These are phyloP conservation scores for Fregata magnificens DNA, from an alignment of 2,113 vertebrate species.

Conservation along the genomic window DNA sequence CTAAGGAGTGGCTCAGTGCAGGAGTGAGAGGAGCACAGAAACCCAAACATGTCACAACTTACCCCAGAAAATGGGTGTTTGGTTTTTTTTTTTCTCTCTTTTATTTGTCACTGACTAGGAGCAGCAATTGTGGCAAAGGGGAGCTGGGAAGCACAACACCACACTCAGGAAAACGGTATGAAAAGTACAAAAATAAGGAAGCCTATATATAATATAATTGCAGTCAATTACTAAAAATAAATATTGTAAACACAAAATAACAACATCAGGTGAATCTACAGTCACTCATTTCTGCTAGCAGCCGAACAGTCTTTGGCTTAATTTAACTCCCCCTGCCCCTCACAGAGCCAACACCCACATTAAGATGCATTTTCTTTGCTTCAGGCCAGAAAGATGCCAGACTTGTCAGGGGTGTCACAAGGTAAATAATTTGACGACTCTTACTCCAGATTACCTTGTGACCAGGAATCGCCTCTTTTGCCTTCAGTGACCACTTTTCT, in stretches of 20 bases:
- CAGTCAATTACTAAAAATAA: constrained; percentile 56
- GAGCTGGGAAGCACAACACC: constrained; percentile 3
- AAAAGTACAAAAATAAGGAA: constrained; percentile 58
- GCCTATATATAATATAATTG: constrained; percentile 13
- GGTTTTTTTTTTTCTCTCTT: background rate
- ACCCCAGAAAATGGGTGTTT: background rate
- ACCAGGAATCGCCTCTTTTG: background rate
- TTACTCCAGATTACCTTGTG: background rate
- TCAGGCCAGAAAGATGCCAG: background rate
- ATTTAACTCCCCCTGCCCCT: background rate
- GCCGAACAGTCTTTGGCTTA: constrained; percentile 61
- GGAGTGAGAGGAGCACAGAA: background rate
- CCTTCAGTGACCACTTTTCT: background rate
- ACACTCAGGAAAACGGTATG: background rate
- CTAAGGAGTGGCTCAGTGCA: background rate
- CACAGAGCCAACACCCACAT: background rate
- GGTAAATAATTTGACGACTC: background rate
- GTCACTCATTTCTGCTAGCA: constrained; percentile 12
- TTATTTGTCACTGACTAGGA: constrained; percentile 49
- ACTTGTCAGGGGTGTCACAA: background rate
- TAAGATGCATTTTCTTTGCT: constrained; percentile 40
- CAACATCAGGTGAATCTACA: constrained; percentile 29
- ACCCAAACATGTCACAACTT: background rate
- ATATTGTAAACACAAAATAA: constrained; percentile 50
- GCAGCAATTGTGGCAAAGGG: constrained; percentile 24